Base-by-base conservation (phyloP, 2,888 invertebrate species). In the Ormyrus pomaceus region DNA sequence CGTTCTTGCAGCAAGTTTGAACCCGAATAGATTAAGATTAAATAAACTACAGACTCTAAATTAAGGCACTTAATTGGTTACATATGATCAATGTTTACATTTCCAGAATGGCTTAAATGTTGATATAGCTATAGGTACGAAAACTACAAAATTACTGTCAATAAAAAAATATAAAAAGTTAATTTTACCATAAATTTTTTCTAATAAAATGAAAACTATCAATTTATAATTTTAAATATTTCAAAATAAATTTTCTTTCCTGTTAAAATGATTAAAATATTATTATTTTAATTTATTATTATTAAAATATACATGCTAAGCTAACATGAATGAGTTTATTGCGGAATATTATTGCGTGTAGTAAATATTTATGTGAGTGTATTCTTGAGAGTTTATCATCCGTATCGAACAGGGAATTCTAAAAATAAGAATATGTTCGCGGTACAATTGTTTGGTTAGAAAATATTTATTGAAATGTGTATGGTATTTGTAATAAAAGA, bases 341-440 rank as follows among this genome's bases (percentile, higher is more conserved):
- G 34, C n/a, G n/a, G n/a, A n/a, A n/a, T n/a, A n/a, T n/a, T n/a
- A n/a, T n/a, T n/a, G n/a, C n/a, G n/a, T n/a, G n/a, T n/a, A n/a
- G n/a, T 19, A 59, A 9, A 59, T 64, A 64, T 10, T 34, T 59
- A 50, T 19, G 51, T 46, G 19, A n/a, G 19, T 19, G 65, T 5
- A 72, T 72, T 62, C 51, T 53, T 61, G 19, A 48, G n/a, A 34
- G 51, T 71, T 51, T 34, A 71, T 71, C 61, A 71, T 48, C 45
- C 72, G 19, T 53, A 72, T 72, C 50, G 9, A 48, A 58, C 48
- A 10, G n/a, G n/a, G 19, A 48, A 61, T 61, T 61, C 51, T 8
- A 71, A 71, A 51, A 34, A 34, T 34, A 69, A 69, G 11, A 46
- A 11, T 51, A n/a, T 19, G 1, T n/a, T 3, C 11, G 45, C 1